Conservation (phyloP, 2,888 invertebrate genomes). For the Melanophora roralis region DNA sequence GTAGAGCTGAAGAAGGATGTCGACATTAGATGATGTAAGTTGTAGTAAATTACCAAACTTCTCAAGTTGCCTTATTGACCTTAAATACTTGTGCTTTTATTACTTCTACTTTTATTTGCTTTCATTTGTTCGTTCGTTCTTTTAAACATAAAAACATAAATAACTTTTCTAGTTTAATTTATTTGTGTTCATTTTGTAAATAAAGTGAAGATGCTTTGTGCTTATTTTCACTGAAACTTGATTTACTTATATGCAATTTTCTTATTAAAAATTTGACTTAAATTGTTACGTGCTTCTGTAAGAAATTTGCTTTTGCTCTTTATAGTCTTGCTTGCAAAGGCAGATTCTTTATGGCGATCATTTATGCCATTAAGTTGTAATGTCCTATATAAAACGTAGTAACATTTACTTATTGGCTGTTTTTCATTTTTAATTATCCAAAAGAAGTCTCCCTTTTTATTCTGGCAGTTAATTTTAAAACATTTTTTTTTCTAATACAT, state of each 20-base stretch:
- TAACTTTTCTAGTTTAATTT: constrained; percentile 44
- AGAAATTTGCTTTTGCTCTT: not conserved
- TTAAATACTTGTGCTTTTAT: constrained; percentile 33
- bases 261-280: not conserved
- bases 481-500: too few relatives aligned
- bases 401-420: constrained; percentile 19
- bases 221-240: constrained; percentile 18
- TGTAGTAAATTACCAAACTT: constrained; percentile 34
- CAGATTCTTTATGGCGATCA: constrained; percentile 10
- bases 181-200: constrained; percentile 10
- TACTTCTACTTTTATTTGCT: not conserved
- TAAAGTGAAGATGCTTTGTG: not conserved
- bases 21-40: not conserved
- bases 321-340: too few relatives aligned
- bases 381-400: constrained; percentile 28
- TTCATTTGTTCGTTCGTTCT: not conserved
- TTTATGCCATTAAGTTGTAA: constrained; percentile 46
- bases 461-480: too few relatives aligned
- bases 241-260: constrained; percentile 42
- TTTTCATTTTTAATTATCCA: constrained; percentile 54
- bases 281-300: not conserved
- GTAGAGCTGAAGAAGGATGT: not conserved
- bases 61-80: constrained; percentile 44
- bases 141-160: not conserved
- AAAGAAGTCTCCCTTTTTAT: too few relatives aligned